Evolutionary conservation across 2,113 vertebrate species (phyloP).

Genomic region (Anoura caudifer): DNA sequence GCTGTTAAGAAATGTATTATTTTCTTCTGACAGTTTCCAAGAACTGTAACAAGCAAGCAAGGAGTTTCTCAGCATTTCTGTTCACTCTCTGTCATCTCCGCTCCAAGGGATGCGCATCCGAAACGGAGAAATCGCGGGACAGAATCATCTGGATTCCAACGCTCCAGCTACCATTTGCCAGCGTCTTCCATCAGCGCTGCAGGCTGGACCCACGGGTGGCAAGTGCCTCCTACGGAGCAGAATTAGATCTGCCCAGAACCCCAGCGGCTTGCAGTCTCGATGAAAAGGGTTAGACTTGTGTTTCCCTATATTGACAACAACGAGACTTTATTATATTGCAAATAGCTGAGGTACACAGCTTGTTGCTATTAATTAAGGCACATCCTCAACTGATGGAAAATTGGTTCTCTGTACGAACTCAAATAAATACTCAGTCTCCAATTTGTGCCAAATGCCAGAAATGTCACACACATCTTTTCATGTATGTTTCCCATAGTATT

Average conservation of each 20-base stretch:
- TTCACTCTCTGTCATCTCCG: not conserved
- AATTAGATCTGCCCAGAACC: not conserved
- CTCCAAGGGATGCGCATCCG: not conserved
- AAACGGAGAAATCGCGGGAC: accelerated
- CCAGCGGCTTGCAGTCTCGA: accelerated
- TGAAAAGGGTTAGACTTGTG: not conserved
- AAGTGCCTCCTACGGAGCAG: accelerated
- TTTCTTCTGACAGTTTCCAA: not conserved
- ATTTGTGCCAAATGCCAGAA: not conserved
- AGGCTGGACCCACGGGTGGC: not conserved
- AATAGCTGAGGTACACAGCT: not conserved
- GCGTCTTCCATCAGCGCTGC: accelerated
- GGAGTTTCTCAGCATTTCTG: not conserved
- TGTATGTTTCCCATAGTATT: not conserved
- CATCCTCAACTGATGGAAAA: not conserved
- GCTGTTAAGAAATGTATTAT: not conserved
- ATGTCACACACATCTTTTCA: not conserved
- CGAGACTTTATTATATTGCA: not conserved
- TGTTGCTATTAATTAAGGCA: not conserved
- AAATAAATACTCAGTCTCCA: not conserved
- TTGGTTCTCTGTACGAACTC: not conserved
- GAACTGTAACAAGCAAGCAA: too few species aligned
- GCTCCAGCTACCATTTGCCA: not conserved
- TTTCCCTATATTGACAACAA: not conserved
- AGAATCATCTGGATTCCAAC: accelerated